These are phyloP conservation scores for Acrossocheilus fasciatus DNA, from an alignment of 2,797 vertebrate species.

Conservation along the genomic window DNA sequence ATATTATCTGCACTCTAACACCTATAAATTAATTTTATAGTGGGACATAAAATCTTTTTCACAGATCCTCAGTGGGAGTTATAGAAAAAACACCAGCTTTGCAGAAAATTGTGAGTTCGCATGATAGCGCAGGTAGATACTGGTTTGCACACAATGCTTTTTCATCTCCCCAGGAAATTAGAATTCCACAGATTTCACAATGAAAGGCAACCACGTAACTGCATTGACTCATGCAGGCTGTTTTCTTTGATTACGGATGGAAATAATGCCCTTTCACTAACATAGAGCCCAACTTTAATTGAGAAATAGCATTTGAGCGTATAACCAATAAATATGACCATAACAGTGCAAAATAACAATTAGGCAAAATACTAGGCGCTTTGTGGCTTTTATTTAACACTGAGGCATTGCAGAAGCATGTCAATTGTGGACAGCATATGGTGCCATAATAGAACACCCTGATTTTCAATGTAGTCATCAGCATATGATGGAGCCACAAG, in stretches of 20 bases:
- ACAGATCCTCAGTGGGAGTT: background rate
- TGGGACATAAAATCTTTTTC: background rate
- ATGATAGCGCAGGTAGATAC: background rate
- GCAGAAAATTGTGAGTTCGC: background rate
- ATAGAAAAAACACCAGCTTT: constrained; percentile 14
- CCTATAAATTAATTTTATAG: background rate
- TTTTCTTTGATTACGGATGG: constrained; percentile 10
- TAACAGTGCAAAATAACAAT: background rate
- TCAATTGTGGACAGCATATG: background rate
- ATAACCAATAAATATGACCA: background rate
- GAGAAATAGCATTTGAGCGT: background rate
- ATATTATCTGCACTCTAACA: background rate
- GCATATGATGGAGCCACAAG: background rate
- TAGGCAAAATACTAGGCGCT: background rate
- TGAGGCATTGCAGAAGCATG: background rate
- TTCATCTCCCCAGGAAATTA: constrained; percentile 19
- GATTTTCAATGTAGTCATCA: background rate
- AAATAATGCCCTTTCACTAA: background rate
- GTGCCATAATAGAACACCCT: constrained; percentile 12
- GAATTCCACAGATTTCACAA: constrained; percentile 24
- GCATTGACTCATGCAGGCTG: background rate
- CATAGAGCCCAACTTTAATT: constrained; percentile 3
- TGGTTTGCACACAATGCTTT: background rate
- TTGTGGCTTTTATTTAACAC: background rate
- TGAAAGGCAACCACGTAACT: background rate